phyloP scores from a whole-genome alignment of 2,888 invertebrate genomes.

The Proisotoma minuta region DNA sequence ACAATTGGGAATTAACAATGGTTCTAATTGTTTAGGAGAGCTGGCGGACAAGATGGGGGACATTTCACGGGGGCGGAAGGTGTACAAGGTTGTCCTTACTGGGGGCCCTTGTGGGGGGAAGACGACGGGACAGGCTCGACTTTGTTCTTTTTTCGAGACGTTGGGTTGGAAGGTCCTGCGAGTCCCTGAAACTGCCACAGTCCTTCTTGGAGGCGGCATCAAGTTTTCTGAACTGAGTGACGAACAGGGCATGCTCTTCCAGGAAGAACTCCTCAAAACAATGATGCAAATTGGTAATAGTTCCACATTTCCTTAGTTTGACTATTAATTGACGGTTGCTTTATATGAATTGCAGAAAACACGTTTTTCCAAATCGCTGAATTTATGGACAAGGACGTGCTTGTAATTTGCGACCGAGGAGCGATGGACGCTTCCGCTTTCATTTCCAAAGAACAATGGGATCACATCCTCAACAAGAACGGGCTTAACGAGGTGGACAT shows the following conservation, averaged over 20 bases:
- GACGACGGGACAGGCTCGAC: slow-evolving; percentile 90
- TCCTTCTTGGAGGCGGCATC: slow-evolving; percentile 93
- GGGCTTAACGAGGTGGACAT: slow-evolving; percentile 88
- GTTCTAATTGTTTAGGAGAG: neutral
- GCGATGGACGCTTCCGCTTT: slow-evolving; percentile 98
- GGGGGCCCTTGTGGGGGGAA: slow-evolving; percentile 84
- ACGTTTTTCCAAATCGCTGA: slow-evolving; percentile 80
- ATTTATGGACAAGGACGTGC: slow-evolving; percentile 57
- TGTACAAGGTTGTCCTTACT: slow-evolving; percentile 79
- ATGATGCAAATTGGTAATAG: slow-evolving; percentile 97
- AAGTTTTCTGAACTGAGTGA: slow-evolving; percentile 89
- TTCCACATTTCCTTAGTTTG: too few species aligned
- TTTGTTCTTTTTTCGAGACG: slow-evolving; percentile 97
- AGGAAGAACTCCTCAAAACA: slow-evolving; percentile 74
- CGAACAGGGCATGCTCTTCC: slow-evolving; percentile 64
- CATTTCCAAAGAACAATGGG: slow-evolving; percentile 76
- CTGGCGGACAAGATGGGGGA: slow-evolving; percentile 24
- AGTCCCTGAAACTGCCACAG: slow-evolving; percentile 97
- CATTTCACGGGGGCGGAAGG: slow-evolving; percentile 55
- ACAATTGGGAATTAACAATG: slow-evolving; percentile 54
- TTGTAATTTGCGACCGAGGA: slow-evolving; percentile 97
- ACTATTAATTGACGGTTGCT: too few species aligned
- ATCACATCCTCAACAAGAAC: slow-evolving; percentile 72
- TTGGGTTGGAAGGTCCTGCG: slow-evolving; percentile 98
- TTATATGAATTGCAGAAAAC: too few species aligned